Percentiles rank a stretch among this genome's conserved stretches.
phyloP scores from a whole-genome alignment of 2,888 invertebrate genomes.

The Geophilus truncorum region DNA sequence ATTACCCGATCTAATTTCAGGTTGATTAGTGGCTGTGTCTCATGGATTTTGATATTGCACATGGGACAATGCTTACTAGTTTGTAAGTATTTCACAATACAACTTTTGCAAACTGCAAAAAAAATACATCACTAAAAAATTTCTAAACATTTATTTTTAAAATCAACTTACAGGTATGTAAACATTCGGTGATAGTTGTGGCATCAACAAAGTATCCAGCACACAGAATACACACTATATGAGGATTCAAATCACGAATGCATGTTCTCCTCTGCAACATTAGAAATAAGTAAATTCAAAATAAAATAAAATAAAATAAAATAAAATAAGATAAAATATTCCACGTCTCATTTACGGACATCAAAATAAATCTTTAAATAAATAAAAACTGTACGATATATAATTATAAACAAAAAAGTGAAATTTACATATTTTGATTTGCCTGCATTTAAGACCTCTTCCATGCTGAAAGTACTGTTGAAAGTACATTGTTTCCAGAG shows the following conservation, averaged over 20 bases:
- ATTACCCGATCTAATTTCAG: conserved; percentile 97
- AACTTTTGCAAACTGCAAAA: conserved; percentile 88
- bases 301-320: not conserved
- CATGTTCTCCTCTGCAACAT: conserved; percentile 75
- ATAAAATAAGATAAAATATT: not conserved
- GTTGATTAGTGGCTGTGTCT: conserved; percentile 96
- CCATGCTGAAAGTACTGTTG: conserved; percentile 32
- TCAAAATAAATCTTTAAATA: not conserved
- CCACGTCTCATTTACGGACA: not conserved
- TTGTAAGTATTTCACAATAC: conserved; percentile 93
- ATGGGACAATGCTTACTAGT: conserved; percentile 96
- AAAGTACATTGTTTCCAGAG: conserved; percentile 31
- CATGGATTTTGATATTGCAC: conserved; percentile 96
- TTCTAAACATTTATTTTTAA: conserved; percentile 97
- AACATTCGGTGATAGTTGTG: conserved; percentile 96
- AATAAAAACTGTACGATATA: not conserved
- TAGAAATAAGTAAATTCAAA: conserved; percentile 56
- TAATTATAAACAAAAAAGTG: not conserved
- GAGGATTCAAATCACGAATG: conserved; percentile 82
- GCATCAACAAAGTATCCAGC: conserved; percentile 96
- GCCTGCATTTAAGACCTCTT: conserved; percentile 33
- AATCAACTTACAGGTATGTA: conserved; percentile 94
- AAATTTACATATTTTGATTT: conserved; percentile 32
- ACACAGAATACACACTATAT: conserved; percentile 95
- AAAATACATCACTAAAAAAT: conserved; percentile 67